Conservation (phyloP, 2,113 vertebrate genomes). For the Sturnus vulgaris region DNA sequence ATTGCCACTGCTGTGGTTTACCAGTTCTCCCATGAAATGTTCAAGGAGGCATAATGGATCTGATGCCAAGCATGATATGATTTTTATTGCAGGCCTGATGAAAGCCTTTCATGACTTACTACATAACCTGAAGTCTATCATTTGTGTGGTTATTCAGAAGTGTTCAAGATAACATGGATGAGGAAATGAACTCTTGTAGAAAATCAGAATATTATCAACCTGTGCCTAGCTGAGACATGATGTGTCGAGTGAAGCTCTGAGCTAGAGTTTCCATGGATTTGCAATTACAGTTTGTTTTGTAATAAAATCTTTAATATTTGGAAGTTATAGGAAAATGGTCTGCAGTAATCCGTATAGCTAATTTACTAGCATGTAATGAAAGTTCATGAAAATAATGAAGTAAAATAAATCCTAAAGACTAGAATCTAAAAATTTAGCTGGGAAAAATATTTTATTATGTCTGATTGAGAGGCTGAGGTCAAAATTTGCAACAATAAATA, state of each 20-base stretch:
- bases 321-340: not conserved
- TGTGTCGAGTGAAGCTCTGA: not conserved
- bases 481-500: not conserved
- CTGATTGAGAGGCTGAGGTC: not conserved
- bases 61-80: not conserved
- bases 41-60: not conserved
- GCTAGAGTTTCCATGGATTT: not conserved
- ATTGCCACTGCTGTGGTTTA: not conserved
- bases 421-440: not conserved
- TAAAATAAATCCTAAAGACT: not conserved
- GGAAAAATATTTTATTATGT: not conserved
- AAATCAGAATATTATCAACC: not conserved
- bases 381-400: not conserved
- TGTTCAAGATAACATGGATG: not conserved
- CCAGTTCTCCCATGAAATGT: not conserved
- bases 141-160: not conserved
- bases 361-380: not conserved
- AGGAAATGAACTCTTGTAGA: not conserved
- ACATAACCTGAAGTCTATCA: not conserved
- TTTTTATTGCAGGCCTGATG: not conserved
- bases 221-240: not conserved
- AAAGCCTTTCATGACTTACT: not conserved
- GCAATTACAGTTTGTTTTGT: not conserved
- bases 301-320: not conserved
- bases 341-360: not conserved